phyloP scores from a whole-genome alignment of 2,888 invertebrate genomes.

The Heterodera filipjevi region DNA sequence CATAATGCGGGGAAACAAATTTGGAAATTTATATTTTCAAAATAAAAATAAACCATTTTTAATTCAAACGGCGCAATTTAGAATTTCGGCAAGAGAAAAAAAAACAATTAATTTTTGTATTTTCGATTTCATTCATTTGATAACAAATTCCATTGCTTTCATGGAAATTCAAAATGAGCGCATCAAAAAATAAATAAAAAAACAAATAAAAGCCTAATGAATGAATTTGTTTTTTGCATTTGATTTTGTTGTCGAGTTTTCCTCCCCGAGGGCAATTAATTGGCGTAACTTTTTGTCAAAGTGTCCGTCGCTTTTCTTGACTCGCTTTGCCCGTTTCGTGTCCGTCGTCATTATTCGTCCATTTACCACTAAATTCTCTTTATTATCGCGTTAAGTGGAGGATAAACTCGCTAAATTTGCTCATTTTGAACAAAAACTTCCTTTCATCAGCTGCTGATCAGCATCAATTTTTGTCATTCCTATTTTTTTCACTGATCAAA shows the following conservation, averaged over 20 bases:
- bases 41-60: no score
- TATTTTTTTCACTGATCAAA: not conserved
- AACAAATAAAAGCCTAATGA: not conserved
- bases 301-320: conserved; percentile 4
- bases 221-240: not conserved
- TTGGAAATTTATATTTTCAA: no score
- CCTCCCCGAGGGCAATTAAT: not conserved
- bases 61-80: no score
- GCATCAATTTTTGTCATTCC: not conserved
- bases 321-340: no score
- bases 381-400: not conserved
- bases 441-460: not conserved
- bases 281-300: not conserved
- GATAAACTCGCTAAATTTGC: not conserved
- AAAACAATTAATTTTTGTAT: no score
- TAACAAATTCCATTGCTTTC: no score
- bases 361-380: not conserved
- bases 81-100: no score
- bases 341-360: not conserved
- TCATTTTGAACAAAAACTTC: not conserved
- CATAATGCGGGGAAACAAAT: no score
- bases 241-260: not conserved
- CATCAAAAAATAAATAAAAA: not conserved
- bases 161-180: no score
- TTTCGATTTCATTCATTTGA: no score